Base-by-base conservation (phyloP, 1,140 invertebrate species). In the Brachionus manjavacas region DNA sequence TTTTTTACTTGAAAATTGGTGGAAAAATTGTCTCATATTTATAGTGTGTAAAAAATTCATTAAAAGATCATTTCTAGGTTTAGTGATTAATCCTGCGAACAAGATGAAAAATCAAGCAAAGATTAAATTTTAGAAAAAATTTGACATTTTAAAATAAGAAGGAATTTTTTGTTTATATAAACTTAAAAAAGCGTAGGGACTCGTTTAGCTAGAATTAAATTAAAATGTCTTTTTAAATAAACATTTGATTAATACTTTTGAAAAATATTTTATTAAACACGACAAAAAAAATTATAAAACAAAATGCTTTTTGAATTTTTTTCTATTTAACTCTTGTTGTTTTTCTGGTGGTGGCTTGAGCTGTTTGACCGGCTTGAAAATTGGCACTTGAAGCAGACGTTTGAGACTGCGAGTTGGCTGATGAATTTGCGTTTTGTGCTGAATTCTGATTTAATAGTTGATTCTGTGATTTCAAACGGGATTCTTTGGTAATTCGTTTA, bases 51-150 rank as follows among this genome's bases (percentile, higher is more conserved):
- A 14, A 72, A 72, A 11, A 23, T 39, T 41, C 28, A 39, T 41
- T 23, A 72, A 72, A 72, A 72, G 28, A 72, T 72, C 68, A 72
- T 41, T 72, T 39, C 16, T 39, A 39, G 39, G 66, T 31, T 68
- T 68, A 72, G 35, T 72, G 68, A 72, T 72, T 72, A 72, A 72
- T 72, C 68, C 35, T 72, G 28, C 16, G 35, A 72, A 72, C 68
- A 72, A 72, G 35, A 72, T 72, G 68, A 72, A 72, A 41, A 72
- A 72, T 72, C 68, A 72, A 72, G 14, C 68, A 68, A 72, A 72
- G 68, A 72, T 72, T 72, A 72, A 72, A 39, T 72, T 39, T 41
- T 72, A 12, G 16, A 72, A 72, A 72, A 39, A 39, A 20, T 72
- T 41, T 39, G 35, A 72, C 28, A 39, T 39, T 72, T 72, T 68